Evolutionary conservation across 1,140 invertebrate genomes (phyloP), one percentile per base, ranked within the genome.

Genomic region (Diprion similis): DNA sequence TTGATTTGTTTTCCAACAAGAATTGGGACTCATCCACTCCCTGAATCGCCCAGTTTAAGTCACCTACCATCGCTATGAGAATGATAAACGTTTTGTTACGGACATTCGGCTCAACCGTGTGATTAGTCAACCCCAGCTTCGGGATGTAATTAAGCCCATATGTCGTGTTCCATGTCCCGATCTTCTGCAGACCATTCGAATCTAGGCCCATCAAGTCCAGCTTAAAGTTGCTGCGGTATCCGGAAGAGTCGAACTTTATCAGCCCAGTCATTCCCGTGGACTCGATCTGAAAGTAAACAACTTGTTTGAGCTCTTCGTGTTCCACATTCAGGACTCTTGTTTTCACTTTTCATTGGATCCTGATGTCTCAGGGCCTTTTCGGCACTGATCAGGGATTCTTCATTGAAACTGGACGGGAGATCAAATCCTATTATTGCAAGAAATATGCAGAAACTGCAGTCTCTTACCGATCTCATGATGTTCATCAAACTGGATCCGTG

Each of bases 21-120:
- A n/a, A n/a, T 37, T 4, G 24, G 24, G 24, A 37, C 6, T 37
- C 24, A 37, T 37, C 24, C 24, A 37, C 2, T 59, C 4, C 9
- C 0, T 15, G n/a, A 8, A 59, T 59, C 9, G 51, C n/a, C 11
- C 11, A 59, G 51, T 37, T 37, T 4, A 37, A 37, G 24, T 6
- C 51, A 59, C 90, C 88, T 91, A 97, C 96, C 88, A 97, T 87
- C 46, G 95, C 92, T 51, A 95, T 97, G 1, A 97, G 89, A 8
- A 98, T 93, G 76, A 92, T 91, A 75, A 99, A 95, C 66, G 95
- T 94, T 87, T 92, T 94, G 86, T 98, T 97, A 82, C 92, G 84
- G 75, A 97, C 85, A 80, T 89, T 91, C 18, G 89, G 86, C 81
- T 90, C 89, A 76, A 88, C 78, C 17, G 68, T 65, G 10, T 73